Evolutionary conservation across 2,113 vertebrate genomes (phyloP).

Genomic region (Heteronetta atricapilla): DNA sequence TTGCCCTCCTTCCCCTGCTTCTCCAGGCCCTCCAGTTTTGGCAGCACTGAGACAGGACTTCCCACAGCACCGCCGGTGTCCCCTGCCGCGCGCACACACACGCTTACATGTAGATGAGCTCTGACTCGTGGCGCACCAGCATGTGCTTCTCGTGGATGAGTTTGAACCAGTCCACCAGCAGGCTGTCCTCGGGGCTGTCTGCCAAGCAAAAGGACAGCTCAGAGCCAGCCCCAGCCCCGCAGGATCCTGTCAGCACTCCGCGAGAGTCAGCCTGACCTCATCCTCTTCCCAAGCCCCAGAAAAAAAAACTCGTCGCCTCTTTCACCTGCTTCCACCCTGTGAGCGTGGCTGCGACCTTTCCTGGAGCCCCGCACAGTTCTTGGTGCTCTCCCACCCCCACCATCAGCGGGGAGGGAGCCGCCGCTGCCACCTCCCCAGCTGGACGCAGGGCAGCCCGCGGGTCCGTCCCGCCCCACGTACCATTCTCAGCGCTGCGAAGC

Average conservation of each 20-base stretch:
- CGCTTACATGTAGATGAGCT: slow-evolving; percentile 92
- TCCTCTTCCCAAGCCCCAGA: background rate
- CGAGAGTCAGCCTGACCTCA: background rate
- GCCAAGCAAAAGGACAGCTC: slow-evolving; percentile 40
- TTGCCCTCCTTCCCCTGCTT: background rate
- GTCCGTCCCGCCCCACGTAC: slow-evolving; percentile 53
- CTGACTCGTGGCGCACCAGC: slow-evolving; percentile 84
- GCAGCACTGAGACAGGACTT: background rate
- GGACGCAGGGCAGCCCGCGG: background rate
- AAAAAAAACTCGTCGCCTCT: background rate
- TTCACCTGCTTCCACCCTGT: background rate
- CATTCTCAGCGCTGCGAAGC: slow-evolving; percentile 80
- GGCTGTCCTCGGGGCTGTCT: slow-evolving; percentile 86
- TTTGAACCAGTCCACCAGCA: slow-evolving; percentile 90
- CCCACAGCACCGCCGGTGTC: accelerated
- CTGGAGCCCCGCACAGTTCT: background rate
- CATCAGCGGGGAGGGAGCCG: background rate
- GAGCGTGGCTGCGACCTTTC: background rate
- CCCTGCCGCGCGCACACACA: background rate
- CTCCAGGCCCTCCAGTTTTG: background rate
- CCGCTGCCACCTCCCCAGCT: background rate
- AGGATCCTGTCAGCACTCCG: background rate
- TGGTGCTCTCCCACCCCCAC: background rate
- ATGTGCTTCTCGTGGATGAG: slow-evolving; percentile 89
- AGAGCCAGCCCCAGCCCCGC: background rate